A percentile compares a stretch with the other conserved stretches of the same genome.
These are phyloP conservation scores for Lytechinus variegatus DNA, from an alignment of 35 echinoderm and acorn worm genomes.

Conservation along the genomic window DNA sequence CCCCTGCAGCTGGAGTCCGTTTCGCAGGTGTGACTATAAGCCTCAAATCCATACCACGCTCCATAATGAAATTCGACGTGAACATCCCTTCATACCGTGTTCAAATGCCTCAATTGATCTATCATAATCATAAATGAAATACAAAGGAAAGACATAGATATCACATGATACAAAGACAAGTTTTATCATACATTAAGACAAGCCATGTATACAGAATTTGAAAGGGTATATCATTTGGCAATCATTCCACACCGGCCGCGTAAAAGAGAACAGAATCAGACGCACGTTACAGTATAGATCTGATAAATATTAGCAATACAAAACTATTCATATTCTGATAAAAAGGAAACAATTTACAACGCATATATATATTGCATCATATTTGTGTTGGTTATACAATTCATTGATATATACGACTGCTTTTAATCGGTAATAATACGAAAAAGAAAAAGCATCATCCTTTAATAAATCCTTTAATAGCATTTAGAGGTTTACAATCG, in stretches of 20 bases:
- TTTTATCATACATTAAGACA: background rate
- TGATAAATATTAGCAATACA: background rate
- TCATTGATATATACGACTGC: background rate
- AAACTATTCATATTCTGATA: slow-evolving; percentile 5
- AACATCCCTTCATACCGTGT: background rate
- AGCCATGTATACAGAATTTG: background rate
- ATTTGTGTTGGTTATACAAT: background rate
- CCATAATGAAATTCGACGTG: too few relatives aligned
- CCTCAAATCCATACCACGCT: too few relatives aligned
- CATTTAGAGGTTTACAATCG: background rate
- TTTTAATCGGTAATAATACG: background rate
- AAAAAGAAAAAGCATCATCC: background rate
- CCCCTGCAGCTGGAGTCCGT: too few relatives aligned
- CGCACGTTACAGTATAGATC: background rate
- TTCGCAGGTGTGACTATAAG: too few relatives aligned
- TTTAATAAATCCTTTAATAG: background rate
- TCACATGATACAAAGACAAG: background rate
- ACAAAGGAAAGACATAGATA: background rate
- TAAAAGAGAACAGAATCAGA: background rate
- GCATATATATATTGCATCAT: background rate
- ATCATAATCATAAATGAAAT: background rate
- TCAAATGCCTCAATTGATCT: background rate
- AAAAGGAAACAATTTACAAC: background rate
- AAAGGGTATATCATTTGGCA: background rate
- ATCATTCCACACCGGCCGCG: too few relatives aligned